phyloP scores from a whole-genome alignment of 2,113 vertebrate species.

The Platysteira castanea region DNA sequence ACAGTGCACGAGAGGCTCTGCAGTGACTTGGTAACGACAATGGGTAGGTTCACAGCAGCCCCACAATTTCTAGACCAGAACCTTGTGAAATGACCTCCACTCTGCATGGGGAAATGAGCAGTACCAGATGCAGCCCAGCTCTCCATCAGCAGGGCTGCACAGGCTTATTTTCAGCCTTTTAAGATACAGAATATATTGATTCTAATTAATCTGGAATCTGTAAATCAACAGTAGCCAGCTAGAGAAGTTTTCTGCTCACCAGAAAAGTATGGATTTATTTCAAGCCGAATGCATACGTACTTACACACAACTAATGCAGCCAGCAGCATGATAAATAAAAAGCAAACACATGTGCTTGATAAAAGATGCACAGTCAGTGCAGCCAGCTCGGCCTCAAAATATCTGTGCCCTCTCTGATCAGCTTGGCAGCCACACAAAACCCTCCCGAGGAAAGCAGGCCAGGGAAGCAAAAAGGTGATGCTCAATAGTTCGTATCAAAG shows the following conservation, averaged over 20 bases:
- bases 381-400: not conserved
- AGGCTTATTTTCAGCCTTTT: not conserved
- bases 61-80: not conserved
- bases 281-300: not conserved
- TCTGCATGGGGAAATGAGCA: accelerated
- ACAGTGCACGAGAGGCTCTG: not conserved
- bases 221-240: not conserved
- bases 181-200: not conserved
- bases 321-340: not conserved
- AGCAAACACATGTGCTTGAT: not conserved
- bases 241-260: not conserved
- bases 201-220: not conserved
- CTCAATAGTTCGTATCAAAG: not conserved
- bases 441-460: not conserved
- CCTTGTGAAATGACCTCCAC: not conserved
- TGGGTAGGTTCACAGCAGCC: not conserved
- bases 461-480: slow-evolving; percentile 27
- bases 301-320: not conserved
- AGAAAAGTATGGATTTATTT: not conserved
- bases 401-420: not conserved
- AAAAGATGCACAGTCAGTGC: slow-evolving; percentile 3
- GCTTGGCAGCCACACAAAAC: slow-evolving; percentile 4
- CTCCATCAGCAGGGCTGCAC: not conserved
- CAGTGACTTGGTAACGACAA: not conserved
- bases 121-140: not conserved